These are phyloP conservation scores for Drosophila ustulata DNA, from an alignment of 2,888 invertebrate genomes.

Conservation along the genomic window DNA sequence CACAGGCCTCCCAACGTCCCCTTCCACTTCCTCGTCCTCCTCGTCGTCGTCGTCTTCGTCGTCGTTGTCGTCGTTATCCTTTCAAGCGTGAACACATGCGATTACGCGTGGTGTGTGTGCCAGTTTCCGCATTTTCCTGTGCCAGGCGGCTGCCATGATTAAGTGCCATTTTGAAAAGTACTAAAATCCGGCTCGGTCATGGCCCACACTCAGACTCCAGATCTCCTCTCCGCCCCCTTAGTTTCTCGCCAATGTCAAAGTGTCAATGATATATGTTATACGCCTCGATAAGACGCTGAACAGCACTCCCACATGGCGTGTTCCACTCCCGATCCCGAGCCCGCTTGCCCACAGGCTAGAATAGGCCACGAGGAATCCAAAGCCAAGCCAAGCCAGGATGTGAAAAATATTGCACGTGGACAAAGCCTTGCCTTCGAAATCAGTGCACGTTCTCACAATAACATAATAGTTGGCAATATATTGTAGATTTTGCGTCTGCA, in stretches of 20 bases:
- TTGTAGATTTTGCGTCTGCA: constrained; percentile 58
- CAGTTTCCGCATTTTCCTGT: constrained; percentile 83
- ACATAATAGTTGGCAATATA: constrained; percentile 80
- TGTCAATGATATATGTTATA: constrained; percentile 83
- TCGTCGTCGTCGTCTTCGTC: neutral
- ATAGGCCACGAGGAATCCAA: neutral
- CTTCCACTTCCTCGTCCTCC: constrained; percentile 4
- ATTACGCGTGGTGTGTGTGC: constrained; percentile 82
- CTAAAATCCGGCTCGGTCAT: constrained; percentile 83
- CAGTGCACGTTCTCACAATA: constrained; percentile 81
- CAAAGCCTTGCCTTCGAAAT: constrained; percentile 69
- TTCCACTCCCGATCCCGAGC: neutral
- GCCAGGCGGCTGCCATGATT: constrained; percentile 83
- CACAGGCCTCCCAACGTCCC: constrained; percentile 31
- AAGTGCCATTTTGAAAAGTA: constrained; percentile 85
- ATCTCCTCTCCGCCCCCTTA: neutral
- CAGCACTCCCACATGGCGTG: constrained; percentile 9
- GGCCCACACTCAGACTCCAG: constrained; percentile 50
- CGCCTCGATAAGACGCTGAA: constrained; percentile 77
- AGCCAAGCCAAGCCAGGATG: constrained; percentile 39
- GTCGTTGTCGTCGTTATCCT: constrained; percentile 76
- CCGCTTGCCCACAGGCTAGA: neutral
- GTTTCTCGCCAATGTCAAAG: constrained; percentile 75
- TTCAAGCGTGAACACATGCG: constrained; percentile 84
- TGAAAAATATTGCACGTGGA: constrained; percentile 74